These are phyloP conservation scores for Drosophila leontia DNA, from an alignment of 1,140 invertebrate species.

Conservation along the genomic window DNA sequence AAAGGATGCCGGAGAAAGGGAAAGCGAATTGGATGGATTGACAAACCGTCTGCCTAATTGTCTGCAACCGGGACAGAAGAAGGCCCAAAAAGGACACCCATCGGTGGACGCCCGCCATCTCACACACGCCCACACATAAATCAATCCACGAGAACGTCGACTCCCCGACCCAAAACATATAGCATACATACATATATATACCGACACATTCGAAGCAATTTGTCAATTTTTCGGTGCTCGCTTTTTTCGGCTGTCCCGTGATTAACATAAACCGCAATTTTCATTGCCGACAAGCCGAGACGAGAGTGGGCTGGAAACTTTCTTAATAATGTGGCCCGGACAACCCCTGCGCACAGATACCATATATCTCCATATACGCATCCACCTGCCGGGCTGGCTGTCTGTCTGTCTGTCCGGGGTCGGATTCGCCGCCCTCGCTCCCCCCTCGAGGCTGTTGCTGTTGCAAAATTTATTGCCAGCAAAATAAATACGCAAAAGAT, in stretches of 20 bases:
- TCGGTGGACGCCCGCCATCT: constrained; percentile 2
- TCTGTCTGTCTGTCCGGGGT: constrained; percentile 9
- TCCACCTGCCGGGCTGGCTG: constrained; percentile 55
- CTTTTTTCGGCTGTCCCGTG: constrained; percentile 53
- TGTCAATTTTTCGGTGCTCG: constrained; percentile 68
- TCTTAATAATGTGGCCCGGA: constrained; percentile 68
- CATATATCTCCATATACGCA: constrained; percentile 44
- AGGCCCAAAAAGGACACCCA: constrained; percentile 17
- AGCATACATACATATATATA: constrained; percentile 2
- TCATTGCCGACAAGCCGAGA: constrained; percentile 53
- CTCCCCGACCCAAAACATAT: not conserved
- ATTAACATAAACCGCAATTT: constrained; percentile 79
- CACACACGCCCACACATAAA: constrained; percentile 62
- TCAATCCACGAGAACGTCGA: constrained; percentile 48
- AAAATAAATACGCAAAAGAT: constrained; percentile 81
- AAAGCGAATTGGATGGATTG: constrained; percentile 34
- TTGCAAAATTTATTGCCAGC: constrained; percentile 66
- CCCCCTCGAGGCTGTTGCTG: constrained; percentile 41
- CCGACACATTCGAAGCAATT: constrained; percentile 61
- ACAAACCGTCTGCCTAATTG: constrained; percentile 66
- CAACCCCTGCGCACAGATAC: constrained; percentile 34
- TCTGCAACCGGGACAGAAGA: constrained; percentile 47
- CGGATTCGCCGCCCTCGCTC: not conserved
- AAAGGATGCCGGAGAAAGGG: constrained; percentile 28
- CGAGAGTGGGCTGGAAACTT: constrained; percentile 57